These are phyloP conservation scores for Drosophila bifasciata DNA, from an alignment of 1,140 invertebrate species.

Conservation along the genomic window DNA sequence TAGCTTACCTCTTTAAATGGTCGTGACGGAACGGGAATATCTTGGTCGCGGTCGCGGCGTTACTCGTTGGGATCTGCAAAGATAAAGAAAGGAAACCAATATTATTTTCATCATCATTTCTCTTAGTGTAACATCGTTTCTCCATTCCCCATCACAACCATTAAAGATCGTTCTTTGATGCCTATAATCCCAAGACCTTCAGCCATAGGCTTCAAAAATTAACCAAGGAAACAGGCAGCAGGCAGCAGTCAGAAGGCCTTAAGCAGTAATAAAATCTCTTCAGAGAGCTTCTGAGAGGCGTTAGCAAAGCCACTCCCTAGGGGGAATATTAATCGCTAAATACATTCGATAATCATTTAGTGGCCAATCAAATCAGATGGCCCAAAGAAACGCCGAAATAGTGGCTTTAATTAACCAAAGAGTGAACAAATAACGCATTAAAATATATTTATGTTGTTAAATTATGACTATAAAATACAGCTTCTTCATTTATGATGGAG, in stretches of 20 bases:
- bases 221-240: constrained; percentile 17
- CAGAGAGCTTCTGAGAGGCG: constrained; percentile 4
- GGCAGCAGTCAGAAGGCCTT: constrained; percentile 9
- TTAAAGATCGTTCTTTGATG: constrained; percentile 15
- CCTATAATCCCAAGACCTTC: constrained; percentile 9
- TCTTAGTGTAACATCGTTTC: not conserved
- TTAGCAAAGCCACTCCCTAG: constrained; percentile 28
- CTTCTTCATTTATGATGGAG: constrained; percentile 1
- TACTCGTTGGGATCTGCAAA: constrained; percentile 69
- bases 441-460: constrained; percentile 13
- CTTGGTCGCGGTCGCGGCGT: constrained; percentile 32
- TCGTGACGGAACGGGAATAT: constrained; percentile 27
- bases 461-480: not conserved
- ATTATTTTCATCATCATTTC: not conserved
- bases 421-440: constrained; percentile 17
- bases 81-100: constrained; percentile 10
- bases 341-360: constrained; percentile 57
- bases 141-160: not conserved
- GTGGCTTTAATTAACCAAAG: constrained; percentile 49
- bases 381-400: constrained; percentile 30
- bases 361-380: constrained; percentile 53
- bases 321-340: constrained; percentile 48
- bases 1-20: constrained; percentile 59
- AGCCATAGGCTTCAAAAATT: constrained; percentile 22
- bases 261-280: constrained; percentile 13